phyloP scores from a whole-genome alignment of 1,140 invertebrate genomes.

The Zaprionus gabonicus region DNA sequence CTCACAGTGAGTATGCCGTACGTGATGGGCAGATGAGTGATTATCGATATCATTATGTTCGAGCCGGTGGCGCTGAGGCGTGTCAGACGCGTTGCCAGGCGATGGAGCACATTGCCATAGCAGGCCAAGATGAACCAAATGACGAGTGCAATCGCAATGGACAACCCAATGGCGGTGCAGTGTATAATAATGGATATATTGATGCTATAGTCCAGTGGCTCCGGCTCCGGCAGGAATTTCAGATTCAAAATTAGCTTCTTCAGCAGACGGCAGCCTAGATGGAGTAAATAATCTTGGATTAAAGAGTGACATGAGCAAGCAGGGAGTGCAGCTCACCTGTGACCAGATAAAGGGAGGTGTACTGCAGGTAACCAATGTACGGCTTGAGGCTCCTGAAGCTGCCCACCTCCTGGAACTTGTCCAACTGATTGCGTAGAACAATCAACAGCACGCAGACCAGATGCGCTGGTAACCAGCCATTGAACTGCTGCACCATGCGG shows the following conservation, averaged over 20 bases:
- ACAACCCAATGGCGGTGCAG: constrained; percentile 63
- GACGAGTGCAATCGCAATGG: constrained; percentile 49
- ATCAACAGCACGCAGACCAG: constrained; percentile 72
- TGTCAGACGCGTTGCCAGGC: constrained; percentile 58
- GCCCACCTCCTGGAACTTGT: constrained; percentile 51
- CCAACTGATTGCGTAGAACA: constrained; percentile 71
- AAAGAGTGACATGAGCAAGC: no score
- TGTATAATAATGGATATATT: constrained; percentile 73
- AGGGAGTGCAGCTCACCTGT: constrained; percentile 54
- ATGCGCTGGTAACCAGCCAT: constrained; percentile 81
- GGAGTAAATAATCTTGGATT: no score
- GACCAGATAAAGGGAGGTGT: constrained; percentile 73
- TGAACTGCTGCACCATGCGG: constrained; percentile 69
- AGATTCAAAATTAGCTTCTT: constrained; percentile 58
- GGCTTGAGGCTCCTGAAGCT: constrained; percentile 63
- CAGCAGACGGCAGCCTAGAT: constrained; percentile 68
- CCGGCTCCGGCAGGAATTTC: constrained; percentile 52
- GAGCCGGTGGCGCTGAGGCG: constrained; percentile 46
- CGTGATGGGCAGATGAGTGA: constrained; percentile 77
- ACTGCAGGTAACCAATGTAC: constrained; percentile 64
- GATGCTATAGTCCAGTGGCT: constrained; percentile 60
- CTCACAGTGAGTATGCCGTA: constrained; percentile 78
- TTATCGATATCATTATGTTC: constrained; percentile 80
- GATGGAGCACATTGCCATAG: constrained; percentile 63
- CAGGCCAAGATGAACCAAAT: constrained; percentile 61